Evolutionary conservation across 2,797 vertebrate genomes (phyloP).

Genomic region (Pangasius mekongensis): DNA sequence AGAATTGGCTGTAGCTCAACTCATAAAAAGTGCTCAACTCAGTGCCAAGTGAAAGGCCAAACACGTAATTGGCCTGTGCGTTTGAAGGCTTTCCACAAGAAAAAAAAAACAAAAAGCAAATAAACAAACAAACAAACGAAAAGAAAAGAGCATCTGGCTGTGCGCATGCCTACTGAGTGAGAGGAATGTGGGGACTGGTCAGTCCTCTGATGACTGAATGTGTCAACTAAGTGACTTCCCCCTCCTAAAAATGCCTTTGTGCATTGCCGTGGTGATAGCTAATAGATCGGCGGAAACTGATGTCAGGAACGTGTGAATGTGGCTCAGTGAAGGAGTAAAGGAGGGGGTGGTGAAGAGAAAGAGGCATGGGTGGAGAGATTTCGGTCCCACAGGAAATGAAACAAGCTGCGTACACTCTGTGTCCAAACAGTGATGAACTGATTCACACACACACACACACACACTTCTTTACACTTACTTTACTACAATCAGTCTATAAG

Average conservation of each 20-base stretch:
- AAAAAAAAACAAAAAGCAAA: slow-evolving; percentile 36
- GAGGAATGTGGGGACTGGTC: slow-evolving; percentile 56
- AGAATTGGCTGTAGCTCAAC: neutral
- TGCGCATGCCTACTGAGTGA: slow-evolving; percentile 64
- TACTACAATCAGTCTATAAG: neutral
- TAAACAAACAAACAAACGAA: neutral
- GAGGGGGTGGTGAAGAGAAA: slow-evolving; percentile 70
- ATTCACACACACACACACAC: slow-evolving; percentile 37
- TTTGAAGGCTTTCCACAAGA: slow-evolving; percentile 63
- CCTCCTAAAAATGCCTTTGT: slow-evolving; percentile 83
- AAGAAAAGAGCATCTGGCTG: slow-evolving; percentile 63
- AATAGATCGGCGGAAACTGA: slow-evolving; percentile 88
- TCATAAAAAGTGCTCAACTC: slow-evolving; percentile 5
- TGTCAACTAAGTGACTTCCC: slow-evolving; percentile 81
- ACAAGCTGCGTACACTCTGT: slow-evolving; percentile 78
- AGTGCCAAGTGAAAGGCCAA: slow-evolving; percentile 56
- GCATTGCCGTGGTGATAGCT: slow-evolving; percentile 87
- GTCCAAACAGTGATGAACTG: slow-evolving; percentile 58
- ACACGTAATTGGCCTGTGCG: slow-evolving; percentile 31
- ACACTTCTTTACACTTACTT: slow-evolving; percentile 10
- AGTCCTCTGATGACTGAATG: slow-evolving; percentile 72
- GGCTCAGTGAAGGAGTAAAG: slow-evolving; percentile 68
- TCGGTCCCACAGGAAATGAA: slow-evolving; percentile 76
- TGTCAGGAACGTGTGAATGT: slow-evolving; percentile 81
- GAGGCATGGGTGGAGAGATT: slow-evolving; percentile 64